These are phyloP conservation scores for Scaptomyza pallida DNA, from an alignment of 1,140 invertebrate species.

Conservation along the genomic window DNA sequence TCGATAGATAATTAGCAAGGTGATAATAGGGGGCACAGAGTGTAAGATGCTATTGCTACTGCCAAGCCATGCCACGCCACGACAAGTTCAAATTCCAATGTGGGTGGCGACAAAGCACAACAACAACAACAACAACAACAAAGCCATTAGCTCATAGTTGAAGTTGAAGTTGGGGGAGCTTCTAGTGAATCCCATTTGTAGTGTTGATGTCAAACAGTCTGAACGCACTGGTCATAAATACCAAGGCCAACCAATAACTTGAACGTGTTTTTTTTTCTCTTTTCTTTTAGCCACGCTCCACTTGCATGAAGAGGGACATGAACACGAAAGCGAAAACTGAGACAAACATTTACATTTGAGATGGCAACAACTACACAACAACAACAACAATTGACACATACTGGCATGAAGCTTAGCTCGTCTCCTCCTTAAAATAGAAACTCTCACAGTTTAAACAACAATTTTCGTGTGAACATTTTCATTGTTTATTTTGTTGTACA, in stretches of 20 bases:
- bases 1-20: conserved; percentile 76
- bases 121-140: too few relatives aligned
- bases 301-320: conserved; percentile 32
- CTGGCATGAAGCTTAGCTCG: too few relatives aligned
- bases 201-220: conserved; percentile 59
- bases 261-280: conserved; percentile 70
- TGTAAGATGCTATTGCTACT: conserved; percentile 45
- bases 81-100: conserved; percentile 74
- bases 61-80: conserved; percentile 41
- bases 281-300: conserved; percentile 53
- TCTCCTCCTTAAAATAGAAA: too few relatives aligned
- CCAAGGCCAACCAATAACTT: conserved; percentile 73
- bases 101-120: conserved; percentile 41
- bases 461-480: too few relatives aligned
- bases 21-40: conserved; percentile 67
- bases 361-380: conserved; percentile 6
- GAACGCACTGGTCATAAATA: conserved; percentile 68
- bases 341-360: conserved; percentile 65
- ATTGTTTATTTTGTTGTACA: not conserved
- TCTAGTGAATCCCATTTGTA: conserved; percentile 37
- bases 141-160: not conserved
- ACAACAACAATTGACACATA: conserved; percentile 2
- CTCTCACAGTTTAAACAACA: too few relatives aligned
- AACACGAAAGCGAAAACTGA: conserved; percentile 25
- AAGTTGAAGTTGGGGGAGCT: too few relatives aligned